Percentiles rank a stretch among this genome's conserved stretches.
These are phyloP conservation scores for Aythya baeri DNA, from an alignment of 2,113 vertebrate genomes.

Conservation along the genomic window DNA sequence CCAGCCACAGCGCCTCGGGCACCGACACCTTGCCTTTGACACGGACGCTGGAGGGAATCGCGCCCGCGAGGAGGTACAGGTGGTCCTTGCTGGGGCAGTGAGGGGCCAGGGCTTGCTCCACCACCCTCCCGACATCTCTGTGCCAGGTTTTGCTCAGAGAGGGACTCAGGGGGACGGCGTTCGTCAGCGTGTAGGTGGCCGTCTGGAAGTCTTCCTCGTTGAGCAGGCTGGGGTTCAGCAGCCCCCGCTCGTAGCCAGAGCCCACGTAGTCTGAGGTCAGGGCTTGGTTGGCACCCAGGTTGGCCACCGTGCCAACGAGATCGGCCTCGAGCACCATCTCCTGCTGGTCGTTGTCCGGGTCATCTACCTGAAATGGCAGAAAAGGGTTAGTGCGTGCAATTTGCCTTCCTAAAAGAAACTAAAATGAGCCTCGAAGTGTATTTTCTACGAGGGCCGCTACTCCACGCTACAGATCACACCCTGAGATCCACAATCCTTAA, in stretches of 20 bases:
- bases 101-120: conserved; percentile 70
- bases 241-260: conserved; percentile 69
- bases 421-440: background rate
- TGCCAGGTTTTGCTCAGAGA: conserved; percentile 76
- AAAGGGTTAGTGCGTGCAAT: background rate
- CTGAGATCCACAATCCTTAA: background rate
- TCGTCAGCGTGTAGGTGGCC: conserved; percentile 72
- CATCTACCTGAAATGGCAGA: conserved; percentile 77
- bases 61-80: conserved; percentile 75
- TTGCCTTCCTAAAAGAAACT: background rate
- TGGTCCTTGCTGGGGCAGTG: conserved; percentile 69
- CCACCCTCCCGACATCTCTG: conserved; percentile 58
- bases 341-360: conserved; percentile 62
- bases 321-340: conserved; percentile 63
- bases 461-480: background rate
- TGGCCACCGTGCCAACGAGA: conserved; percentile 17
- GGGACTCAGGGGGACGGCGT: conserved; percentile 63
- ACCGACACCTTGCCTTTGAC: conserved; percentile 69
- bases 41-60: conserved; percentile 64
- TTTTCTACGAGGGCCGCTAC: background rate
- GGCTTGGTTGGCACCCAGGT: conserved; percentile 77
- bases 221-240: conserved; percentile 75
- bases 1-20: conserved; percentile 79
- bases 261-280: conserved; percentile 74
- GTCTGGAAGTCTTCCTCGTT: conserved; percentile 48